Conservation (phyloP, 30 jellyfish, hydroid and myxozoan species). For the Hydractinia echinata region DNA sequence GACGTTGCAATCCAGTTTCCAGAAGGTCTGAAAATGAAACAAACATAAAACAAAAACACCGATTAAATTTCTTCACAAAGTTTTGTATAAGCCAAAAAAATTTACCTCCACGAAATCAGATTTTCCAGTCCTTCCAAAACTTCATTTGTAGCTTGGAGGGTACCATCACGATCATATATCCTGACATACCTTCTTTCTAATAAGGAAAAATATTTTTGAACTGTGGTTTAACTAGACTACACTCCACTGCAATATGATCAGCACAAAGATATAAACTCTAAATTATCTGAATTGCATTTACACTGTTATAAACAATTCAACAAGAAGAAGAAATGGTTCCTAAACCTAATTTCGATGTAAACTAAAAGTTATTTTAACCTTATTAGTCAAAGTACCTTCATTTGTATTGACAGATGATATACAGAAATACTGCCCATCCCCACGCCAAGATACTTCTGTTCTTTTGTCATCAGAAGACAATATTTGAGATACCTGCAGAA, state of each 20-base stretch:
- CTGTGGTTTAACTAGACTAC: no score
- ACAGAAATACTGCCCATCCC: slow-evolving; percentile 84
- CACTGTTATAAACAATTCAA: no score
- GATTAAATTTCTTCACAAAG: not conserved
- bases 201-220: not conserved
- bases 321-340: no score
- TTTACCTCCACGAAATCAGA: slow-evolving; percentile 69
- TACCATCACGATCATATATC: slow-evolving; percentile 68
- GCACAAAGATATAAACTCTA: no score
- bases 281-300: no score
- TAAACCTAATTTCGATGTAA: no score
- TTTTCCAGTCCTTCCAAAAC: slow-evolving; percentile 68
- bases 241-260: no score
- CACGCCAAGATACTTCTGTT: slow-evolving; percentile 79
- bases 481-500: slow-evolving; percentile 32
- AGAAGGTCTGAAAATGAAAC: slow-evolving; percentile 44
- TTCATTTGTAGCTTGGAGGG: slow-evolving; percentile 69
- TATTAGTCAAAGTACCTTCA: no score
- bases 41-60: not conserved
- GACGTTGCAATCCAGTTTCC: slow-evolving; percentile 78
- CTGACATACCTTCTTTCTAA: slow-evolving; percentile 71
- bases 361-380: no score
- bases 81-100: not conserved
- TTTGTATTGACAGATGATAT: slow-evolving; percentile 38
- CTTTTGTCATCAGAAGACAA: slow-evolving; percentile 64